Percentiles rank a stretch among this genome's conserved stretches.
Conservation (phyloP, 1,140 invertebrate genomes). For the Oncopodura yosiiana region DNA sequence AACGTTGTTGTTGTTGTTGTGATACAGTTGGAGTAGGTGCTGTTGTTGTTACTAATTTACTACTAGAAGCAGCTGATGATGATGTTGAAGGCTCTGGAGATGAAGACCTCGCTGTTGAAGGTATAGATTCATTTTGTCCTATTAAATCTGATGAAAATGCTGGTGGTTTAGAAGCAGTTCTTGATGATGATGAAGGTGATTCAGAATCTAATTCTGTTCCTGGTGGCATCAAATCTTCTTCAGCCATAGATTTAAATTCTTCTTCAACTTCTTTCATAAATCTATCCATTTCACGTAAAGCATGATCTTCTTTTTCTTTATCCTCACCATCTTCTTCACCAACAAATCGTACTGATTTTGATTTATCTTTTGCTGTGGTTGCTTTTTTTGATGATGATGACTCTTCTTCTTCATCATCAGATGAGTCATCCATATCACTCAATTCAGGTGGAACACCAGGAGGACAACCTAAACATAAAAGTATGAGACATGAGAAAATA, state of each 20-base stretch:
- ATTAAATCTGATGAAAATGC: background rate
- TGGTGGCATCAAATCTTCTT: slow-evolving; percentile 34
- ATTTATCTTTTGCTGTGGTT: slow-evolving; percentile 54
- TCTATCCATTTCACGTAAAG: slow-evolving; percentile 47
- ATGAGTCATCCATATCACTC: slow-evolving; percentile 41
- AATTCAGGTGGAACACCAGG: slow-evolving; percentile 68
- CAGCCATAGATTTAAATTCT: slow-evolving; percentile 31
- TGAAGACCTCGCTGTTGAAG: slow-evolving; percentile 32
- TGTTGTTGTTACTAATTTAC: slow-evolving; percentile 36
- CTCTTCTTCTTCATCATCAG: slow-evolving; percentile 38
- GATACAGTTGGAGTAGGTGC: slow-evolving; percentile 55
- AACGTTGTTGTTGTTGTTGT: slow-evolving; percentile 45
- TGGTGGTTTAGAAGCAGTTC: slow-evolving; percentile 1
- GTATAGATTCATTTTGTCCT: slow-evolving; percentile 34
- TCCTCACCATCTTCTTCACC: slow-evolving; percentile 7
- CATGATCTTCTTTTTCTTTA: slow-evolving; percentile 38
- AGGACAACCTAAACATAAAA: too few relatives aligned
- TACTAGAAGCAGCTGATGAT: slow-evolving; percentile 36
- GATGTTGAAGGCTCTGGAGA: slow-evolving; percentile 36
- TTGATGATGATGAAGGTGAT: slow-evolving; percentile 35
- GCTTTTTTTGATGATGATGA: slow-evolving; percentile 48
- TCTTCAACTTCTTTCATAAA: slow-evolving; percentile 66
- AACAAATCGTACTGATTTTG: slow-evolving; percentile 36
- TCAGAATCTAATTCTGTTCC: slow-evolving; percentile 18
- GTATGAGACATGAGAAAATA: too few relatives aligned